phyloP scores from a whole-genome alignment of 2,888 invertebrate species.

The Drosophila robusta region DNA sequence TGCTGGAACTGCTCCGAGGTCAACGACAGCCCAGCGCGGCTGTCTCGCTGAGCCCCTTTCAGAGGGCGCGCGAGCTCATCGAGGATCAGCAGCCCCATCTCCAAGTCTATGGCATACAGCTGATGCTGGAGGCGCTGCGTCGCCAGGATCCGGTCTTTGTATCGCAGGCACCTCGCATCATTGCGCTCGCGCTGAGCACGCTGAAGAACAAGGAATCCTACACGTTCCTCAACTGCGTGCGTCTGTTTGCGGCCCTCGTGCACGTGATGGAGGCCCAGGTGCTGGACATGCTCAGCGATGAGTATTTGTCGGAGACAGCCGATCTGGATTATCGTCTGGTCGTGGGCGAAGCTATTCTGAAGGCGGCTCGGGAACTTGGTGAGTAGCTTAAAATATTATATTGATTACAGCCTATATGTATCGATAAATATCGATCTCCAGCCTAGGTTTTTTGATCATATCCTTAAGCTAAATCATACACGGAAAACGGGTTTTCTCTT shows the following conservation, averaged over 20 bases:
- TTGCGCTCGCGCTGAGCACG: slow-evolving; percentile 81
- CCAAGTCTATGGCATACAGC: slow-evolving; percentile 83
- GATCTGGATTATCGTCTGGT: slow-evolving; percentile 82
- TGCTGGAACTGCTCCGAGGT: slow-evolving; percentile 55
- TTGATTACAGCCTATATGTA: no score
- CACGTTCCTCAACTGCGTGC: slow-evolving; percentile 84
- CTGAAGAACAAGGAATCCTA: slow-evolving; percentile 83
- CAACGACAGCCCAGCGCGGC: slow-evolving; percentile 25
- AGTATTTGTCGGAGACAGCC: slow-evolving; percentile 79
- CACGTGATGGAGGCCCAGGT: slow-evolving; percentile 82
- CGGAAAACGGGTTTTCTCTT: no score
- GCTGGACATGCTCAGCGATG: slow-evolving; percentile 82
- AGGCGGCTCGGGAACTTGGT: slow-evolving; percentile 82
- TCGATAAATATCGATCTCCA: background rate
- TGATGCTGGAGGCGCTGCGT: slow-evolving; percentile 78
- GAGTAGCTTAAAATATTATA: slow-evolving; percentile 18
- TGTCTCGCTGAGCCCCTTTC: slow-evolving; percentile 34
- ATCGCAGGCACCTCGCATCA: slow-evolving; percentile 78
- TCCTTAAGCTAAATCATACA: no score
- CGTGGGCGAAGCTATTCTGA: slow-evolving; percentile 84
- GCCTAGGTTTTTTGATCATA: no score
- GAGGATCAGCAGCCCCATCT: slow-evolving; percentile 80
- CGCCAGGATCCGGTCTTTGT: slow-evolving; percentile 72
- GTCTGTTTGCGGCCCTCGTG: slow-evolving; percentile 80
- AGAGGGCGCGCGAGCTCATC: slow-evolving; percentile 76